Percentiles rank a stretch among this genome's conserved stretches.
phyloP scores from a whole-genome alignment of 2,113 vertebrate species.

The Theristicus caerulescens region DNA sequence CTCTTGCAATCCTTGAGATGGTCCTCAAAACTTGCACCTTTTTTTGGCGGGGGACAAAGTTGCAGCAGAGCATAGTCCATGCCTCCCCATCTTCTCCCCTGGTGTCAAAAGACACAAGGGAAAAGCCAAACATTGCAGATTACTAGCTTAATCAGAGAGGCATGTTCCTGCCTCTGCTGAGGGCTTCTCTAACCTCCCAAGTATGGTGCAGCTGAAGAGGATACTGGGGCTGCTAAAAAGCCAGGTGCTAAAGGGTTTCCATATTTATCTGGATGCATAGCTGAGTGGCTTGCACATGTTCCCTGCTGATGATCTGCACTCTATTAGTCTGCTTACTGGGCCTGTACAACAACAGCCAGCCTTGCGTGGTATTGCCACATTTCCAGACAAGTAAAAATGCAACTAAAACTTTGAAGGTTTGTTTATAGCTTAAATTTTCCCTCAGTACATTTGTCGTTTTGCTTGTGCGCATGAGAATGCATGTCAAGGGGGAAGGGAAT shows the following conservation, averaged over 20 bases:
- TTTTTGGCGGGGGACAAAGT: neutral
- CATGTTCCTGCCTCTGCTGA: neutral
- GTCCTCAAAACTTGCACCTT: neutral
- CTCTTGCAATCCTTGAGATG: neutral
- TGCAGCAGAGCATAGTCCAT: neutral
- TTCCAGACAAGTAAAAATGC: conserved; percentile 45
- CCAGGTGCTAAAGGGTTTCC: neutral
- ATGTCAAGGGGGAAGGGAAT: neutral
- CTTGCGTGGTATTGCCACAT: conserved; percentile 19
- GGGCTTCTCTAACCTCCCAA: neutral
- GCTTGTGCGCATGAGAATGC: neutral
- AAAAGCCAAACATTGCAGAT: neutral
- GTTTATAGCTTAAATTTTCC: conserved; percentile 30
- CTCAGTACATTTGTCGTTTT: conserved; percentile 9
- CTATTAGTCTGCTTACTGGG: neutral
- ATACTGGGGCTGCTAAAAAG: neutral
- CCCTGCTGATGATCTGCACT: neutral
- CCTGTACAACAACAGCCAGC: neutral
- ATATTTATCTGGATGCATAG: neutral
- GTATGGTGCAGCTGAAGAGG: neutral
- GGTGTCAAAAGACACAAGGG: neutral
- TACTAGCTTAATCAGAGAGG: neutral
- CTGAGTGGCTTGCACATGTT: neutral
- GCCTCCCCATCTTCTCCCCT: neutral
- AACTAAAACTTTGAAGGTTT: conserved; percentile 30